Conservation (phyloP, 2,888 invertebrate genomes). For the Coecobrya sp. region DNA sequence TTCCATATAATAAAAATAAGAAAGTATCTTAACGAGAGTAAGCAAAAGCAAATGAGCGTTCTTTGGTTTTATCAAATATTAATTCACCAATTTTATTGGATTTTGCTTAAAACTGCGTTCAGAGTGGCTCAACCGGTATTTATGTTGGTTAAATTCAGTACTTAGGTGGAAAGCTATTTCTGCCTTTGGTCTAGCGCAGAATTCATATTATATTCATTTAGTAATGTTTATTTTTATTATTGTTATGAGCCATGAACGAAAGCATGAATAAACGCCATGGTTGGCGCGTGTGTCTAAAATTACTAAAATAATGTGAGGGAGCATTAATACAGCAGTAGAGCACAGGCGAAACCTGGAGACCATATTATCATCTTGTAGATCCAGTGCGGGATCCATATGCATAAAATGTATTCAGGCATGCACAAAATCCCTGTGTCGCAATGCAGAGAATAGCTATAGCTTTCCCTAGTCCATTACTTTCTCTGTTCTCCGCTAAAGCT, state of each 20-base stretch:
- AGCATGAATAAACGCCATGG: not conserved
- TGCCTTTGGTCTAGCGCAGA: not conserved
- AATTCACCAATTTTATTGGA: constrained; percentile 58
- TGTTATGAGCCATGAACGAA: constrained; percentile 42
- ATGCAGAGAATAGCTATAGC: constrained; percentile 83
- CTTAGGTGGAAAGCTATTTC: not conserved
- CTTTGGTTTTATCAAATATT: constrained; percentile 57
- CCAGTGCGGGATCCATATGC: constrained; percentile 71
- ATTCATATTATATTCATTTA: constrained; percentile 38
- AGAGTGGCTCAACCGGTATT: constrained; percentile 19
- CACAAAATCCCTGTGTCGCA: constrained; percentile 83
- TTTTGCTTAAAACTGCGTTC: constrained; percentile 20
- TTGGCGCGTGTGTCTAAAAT: constrained; percentile 61
- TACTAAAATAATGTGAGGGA: constrained; percentile 52
- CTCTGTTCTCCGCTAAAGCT: constrained; percentile 55
- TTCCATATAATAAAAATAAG: not conserved
- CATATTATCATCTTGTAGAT: constrained; percentile 50
- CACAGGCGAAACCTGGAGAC: constrained; percentile 14
- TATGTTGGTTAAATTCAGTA: not conserved
- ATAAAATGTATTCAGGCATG: constrained; percentile 78
- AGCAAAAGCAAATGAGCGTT: not conserved
- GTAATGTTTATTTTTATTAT: constrained; percentile 51
- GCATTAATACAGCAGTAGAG: constrained; percentile 51
- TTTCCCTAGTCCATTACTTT: constrained; percentile 77
- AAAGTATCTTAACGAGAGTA: constrained; percentile 23